Evolutionary conservation across 2,888 invertebrate species (phyloP).

Genomic region (Trissoscelio sp.): DNA sequence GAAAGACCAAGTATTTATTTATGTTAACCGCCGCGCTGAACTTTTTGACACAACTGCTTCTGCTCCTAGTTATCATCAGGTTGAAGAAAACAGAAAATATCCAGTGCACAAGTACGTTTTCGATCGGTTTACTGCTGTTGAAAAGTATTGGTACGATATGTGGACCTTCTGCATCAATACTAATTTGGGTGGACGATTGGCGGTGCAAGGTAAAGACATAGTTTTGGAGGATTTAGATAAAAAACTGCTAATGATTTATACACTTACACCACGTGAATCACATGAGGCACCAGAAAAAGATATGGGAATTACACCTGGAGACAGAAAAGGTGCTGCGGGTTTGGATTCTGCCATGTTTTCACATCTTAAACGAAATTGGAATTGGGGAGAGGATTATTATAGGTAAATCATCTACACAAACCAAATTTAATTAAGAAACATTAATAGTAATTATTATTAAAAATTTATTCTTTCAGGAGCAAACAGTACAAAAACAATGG

Average conservation of each 20-base stretch:
- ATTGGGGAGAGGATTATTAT: slow-evolving; percentile 80
- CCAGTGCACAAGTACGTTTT: slow-evolving; percentile 85
- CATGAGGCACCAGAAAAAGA: slow-evolving; percentile 84
- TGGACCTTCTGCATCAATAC: slow-evolving; percentile 88
- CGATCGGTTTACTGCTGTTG: slow-evolving; percentile 84
- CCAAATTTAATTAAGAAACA: background rate
- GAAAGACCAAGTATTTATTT: slow-evolving; percentile 89
- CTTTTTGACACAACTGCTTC: slow-evolving; percentile 88
- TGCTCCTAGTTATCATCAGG: slow-evolving; percentile 86
- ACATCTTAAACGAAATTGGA: slow-evolving; percentile 88
- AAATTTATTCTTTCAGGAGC: slow-evolving; percentile 18
- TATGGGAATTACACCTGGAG: slow-evolving; percentile 88
- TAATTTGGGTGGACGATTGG: slow-evolving; percentile 84
- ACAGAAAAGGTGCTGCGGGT: slow-evolving; percentile 89
- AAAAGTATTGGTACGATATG: slow-evolving; percentile 88
- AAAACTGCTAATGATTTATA: slow-evolving; percentile 84
- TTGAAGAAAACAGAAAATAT: slow-evolving; percentile 86
- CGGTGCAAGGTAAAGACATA: slow-evolving; percentile 83
- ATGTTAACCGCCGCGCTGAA: slow-evolving; percentile 86
- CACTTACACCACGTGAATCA: slow-evolving; percentile 82
- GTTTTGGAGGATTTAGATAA: slow-evolving; percentile 83
- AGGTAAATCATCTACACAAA: slow-evolving; percentile 28
- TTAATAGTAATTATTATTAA: background rate
- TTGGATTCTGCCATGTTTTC: slow-evolving; percentile 89
- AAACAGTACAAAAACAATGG: slow-evolving; percentile 59